These are phyloP conservation scores for Cosmia trapezina DNA, from an alignment of 2,888 invertebrate genomes.

Conservation along the genomic window DNA sequence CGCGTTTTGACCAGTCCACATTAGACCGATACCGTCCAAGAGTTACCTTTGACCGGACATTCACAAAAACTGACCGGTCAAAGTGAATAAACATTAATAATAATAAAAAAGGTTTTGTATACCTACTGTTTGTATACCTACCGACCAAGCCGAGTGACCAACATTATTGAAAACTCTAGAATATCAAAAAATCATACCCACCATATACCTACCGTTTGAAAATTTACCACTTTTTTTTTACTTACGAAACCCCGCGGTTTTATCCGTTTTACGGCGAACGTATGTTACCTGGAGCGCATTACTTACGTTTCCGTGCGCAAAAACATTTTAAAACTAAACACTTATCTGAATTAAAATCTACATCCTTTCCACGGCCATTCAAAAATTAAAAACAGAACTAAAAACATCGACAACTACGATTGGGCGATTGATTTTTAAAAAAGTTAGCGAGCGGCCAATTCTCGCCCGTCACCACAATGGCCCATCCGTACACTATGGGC, in stretches of 20 bases:
- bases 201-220: slow-evolving; percentile 80
- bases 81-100: slow-evolving; percentile 50
- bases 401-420: slow-evolving; percentile 52
- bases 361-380: slow-evolving; percentile 32
- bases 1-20: slow-evolving; percentile 49
- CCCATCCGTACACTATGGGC: slow-evolving; percentile 52
- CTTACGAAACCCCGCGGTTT: slow-evolving; percentile 67
- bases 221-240: slow-evolving; percentile 60
- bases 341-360: slow-evolving; percentile 53
- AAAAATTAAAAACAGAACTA: slow-evolving; percentile 44
- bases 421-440: slow-evolving; percentile 26
- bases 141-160: slow-evolving; percentile 66
- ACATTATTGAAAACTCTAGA: slow-evolving; percentile 51
- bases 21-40: slow-evolving; percentile 27
- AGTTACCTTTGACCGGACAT: slow-evolving; percentile 50
- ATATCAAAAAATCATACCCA: slow-evolving; percentile 72
- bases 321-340: slow-evolving; percentile 50
- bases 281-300: slow-evolving; percentile 82
- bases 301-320: slow-evolving; percentile 79
- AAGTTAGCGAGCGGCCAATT: slow-evolving; percentile 34
- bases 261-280: slow-evolving; percentile 56
- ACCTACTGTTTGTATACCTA: slow-evolving; percentile 68
- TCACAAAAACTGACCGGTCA: slow-evolving; percentile 23
- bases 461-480: slow-evolving; percentile 53
- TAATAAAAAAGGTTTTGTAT: slow-evolving; percentile 56